Conservation (phyloP, 2,888 invertebrate species). For the Plagodis pulveraria region DNA sequence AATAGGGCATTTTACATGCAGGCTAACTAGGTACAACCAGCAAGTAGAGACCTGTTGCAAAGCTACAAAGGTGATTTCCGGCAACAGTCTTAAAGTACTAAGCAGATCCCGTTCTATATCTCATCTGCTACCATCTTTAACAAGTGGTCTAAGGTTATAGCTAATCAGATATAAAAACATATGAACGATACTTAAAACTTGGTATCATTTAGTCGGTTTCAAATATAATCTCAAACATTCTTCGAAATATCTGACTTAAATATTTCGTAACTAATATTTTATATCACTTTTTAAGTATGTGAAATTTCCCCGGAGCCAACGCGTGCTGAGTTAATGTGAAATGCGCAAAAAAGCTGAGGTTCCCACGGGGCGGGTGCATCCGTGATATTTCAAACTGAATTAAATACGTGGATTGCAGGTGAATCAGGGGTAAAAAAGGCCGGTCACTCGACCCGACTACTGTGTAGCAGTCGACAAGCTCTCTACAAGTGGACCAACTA, state of each 20-base stretch:
- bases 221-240: no score
- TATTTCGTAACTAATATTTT: conserved; percentile 28
- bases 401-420: conserved; percentile 81
- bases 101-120: no score
- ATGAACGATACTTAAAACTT: no score
- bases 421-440: conserved; percentile 55
- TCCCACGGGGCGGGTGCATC: conserved; percentile 48
- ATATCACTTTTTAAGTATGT: conserved; percentile 32
- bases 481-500: not conserved
- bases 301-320: conserved; percentile 34
- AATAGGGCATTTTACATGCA: no score
- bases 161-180: no score
- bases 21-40: no score
- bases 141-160: no score
- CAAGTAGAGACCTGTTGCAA: no score
- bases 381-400: conserved; percentile 68
- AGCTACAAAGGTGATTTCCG: no score
- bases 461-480: conserved; percentile 1
- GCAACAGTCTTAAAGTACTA: no score
- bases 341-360: conserved; percentile 31
- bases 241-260: conserved; percentile 16
- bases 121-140: no score
- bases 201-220: no score
- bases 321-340: conserved; percentile 14
- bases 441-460: conserved; percentile 57